Percentiles rank a stretch among this genome's conserved stretches.
Evolutionary conservation across 2,888 invertebrate genomes (phyloP).

Genomic region (Brachylomia viminalis): DNA sequence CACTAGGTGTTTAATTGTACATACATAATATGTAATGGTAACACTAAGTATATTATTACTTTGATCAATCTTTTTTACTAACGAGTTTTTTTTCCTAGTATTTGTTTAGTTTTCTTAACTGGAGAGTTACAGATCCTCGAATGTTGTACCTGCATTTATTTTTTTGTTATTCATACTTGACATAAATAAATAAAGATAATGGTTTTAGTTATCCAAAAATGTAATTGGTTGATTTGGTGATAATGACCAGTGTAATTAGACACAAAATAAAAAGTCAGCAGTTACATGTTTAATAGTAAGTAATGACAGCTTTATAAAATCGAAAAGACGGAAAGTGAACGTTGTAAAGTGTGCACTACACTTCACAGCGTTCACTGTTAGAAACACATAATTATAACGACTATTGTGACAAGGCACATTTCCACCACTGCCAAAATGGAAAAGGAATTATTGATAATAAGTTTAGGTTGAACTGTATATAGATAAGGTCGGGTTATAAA

Average conservation of each 20-base stretch:
- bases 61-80: conserved; percentile 83
- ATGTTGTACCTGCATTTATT: conserved; percentile 91
- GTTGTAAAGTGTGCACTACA: conserved; percentile 71
- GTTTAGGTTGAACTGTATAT: conserved; percentile 82
- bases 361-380: no score
- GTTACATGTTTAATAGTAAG: conserved; percentile 86
- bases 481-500: conserved; percentile 84
- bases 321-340: conserved; percentile 81
- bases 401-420: conserved; percentile 90
- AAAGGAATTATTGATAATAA: conserved; percentile 79
- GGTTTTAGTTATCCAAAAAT: conserved; percentile 85
- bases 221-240: conserved; percentile 84
- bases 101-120: conserved; percentile 89
- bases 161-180: conserved; percentile 88
- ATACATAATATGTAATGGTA: conserved; percentile 74
- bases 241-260: conserved; percentile 81
- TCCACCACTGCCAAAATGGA: conserved; percentile 90
- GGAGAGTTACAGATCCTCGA: conserved; percentile 90
- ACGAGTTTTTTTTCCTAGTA: conserved; percentile 86
- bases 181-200: conserved; percentile 88
- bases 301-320: conserved; percentile 88
- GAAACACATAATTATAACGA: conserved; percentile 74
- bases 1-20: conserved; percentile 88
- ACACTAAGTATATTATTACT: conserved; percentile 84
- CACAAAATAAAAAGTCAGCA: conserved; percentile 89